phyloP scores from a whole-genome alignment of 2,113 vertebrate species.

The Sorex fumeus region DNA sequence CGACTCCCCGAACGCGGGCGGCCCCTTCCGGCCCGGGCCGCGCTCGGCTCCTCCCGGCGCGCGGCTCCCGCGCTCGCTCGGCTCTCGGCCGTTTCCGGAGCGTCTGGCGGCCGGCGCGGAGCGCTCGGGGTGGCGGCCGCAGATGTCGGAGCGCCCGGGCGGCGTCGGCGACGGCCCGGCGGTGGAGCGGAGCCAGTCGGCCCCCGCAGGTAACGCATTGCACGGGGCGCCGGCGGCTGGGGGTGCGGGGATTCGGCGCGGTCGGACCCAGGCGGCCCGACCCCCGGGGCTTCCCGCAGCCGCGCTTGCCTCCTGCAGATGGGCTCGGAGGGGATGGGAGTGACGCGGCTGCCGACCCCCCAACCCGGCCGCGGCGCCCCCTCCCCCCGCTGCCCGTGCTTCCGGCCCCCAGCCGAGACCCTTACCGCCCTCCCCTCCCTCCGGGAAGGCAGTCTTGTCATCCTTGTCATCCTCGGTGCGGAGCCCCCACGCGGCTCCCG shows the following conservation, averaged over 20 bases:
- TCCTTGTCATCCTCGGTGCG: background rate
- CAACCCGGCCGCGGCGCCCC: background rate
- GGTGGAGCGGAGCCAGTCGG: slow-evolving; percentile 69
- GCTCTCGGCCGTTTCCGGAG: slow-evolving; percentile 72
- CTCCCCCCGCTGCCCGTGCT: background rate
- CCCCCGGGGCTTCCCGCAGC: background rate
- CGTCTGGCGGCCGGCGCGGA: background rate
- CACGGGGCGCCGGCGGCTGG: slow-evolving; percentile 35
- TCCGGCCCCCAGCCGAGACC: background rate
- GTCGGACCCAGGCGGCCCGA: background rate
- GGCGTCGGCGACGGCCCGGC: slow-evolving; percentile 43
- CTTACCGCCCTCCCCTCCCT: background rate
- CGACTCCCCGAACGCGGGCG: too few species aligned
- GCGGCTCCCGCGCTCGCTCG: slow-evolving; percentile 34
- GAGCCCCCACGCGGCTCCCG: background rate
- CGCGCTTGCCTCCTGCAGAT: background rate
- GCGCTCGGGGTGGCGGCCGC: slow-evolving; percentile 29
- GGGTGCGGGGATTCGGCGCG: background rate
- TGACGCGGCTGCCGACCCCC: background rate
- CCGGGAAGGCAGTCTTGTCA: background rate
- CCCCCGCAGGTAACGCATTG: slow-evolving; percentile 75
- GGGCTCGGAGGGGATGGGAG: background rate
- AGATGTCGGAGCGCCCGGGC: slow-evolving; percentile 83
- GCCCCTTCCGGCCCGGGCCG: slow-evolving; percentile 40
- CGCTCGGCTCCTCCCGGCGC: slow-evolving; percentile 56